A percentile compares a stretch with the other conserved stretches of the same genome.
Evolutionary conservation across 2,888 invertebrate species (phyloP).

Genomic region (Cheilosia variabilis): DNA sequence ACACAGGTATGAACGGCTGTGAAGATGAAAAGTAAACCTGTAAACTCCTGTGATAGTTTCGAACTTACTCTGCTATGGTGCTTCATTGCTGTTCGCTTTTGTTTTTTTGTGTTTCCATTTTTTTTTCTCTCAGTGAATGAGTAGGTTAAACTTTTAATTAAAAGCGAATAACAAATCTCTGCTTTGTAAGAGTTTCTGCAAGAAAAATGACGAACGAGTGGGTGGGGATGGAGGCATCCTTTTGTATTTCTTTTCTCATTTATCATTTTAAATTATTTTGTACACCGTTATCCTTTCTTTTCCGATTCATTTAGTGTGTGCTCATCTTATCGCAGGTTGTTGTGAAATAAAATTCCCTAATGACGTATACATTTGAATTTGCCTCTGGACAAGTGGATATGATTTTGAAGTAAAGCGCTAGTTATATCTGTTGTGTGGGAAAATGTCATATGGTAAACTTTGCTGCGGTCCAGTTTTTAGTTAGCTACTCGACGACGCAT

Average conservation of each 20-base stretch:
- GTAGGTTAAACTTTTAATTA: conserved; percentile 75
- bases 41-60: conserved; percentile 60
- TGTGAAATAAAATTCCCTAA: conserved; percentile 1
- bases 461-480: no score
- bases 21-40: conserved; percentile 70
- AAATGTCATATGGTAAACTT: no score
- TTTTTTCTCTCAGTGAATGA: conserved; percentile 33
- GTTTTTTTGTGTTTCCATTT: neutral
- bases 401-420: no score
- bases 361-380: conserved; percentile 1
- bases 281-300: neutral
- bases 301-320: conserved; percentile 37
- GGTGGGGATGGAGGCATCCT: conserved; percentile 2
- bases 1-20: conserved; percentile 37
- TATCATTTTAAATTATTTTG: conserved; percentile 24
- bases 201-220: conserved; percentile 48
- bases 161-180: conserved; percentile 73
- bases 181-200: conserved; percentile 58
- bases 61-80: neutral
- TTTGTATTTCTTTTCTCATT: conserved; percentile 15
- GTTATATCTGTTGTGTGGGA: no score
- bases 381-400: neutral
- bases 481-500: no score
- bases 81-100: neutral
- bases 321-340: neutral